phyloP scores from a whole-genome alignment of 2,888 invertebrate species.

The Busseola fusca region DNA sequence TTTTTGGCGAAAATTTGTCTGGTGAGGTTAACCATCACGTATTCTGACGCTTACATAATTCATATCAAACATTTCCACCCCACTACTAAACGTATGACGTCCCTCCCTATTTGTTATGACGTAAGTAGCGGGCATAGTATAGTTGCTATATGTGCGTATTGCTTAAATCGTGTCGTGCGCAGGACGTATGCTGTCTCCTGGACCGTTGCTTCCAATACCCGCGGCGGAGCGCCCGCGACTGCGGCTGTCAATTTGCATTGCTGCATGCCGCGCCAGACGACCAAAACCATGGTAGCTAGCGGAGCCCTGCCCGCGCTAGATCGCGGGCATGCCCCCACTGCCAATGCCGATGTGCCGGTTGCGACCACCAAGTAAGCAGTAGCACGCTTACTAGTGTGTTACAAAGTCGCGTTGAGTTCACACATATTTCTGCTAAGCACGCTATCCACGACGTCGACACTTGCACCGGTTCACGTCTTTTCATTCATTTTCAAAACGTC shows the following conservation, averaged over 20 bases:
- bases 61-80: conserved; percentile 20
- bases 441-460: conserved; percentile 66
- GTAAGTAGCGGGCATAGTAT: conserved; percentile 51
- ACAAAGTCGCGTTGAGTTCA: conserved; percentile 64
- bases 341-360: conserved; percentile 85
- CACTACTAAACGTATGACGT: conserved; percentile 40
- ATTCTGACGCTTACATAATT: conserved; percentile 31
- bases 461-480: conserved; percentile 61
- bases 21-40: background rate
- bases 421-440: conserved; percentile 67
- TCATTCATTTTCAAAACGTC: conserved; percentile 55
- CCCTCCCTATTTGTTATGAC: conserved; percentile 33
- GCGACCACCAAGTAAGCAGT: conserved; percentile 88
- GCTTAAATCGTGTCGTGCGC: conserved; percentile 87
- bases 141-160: conserved; percentile 73
- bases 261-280: conserved; percentile 95
- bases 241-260: conserved; percentile 96
- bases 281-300: conserved; percentile 88
- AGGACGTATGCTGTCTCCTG: conserved; percentile 96
- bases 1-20: background rate
- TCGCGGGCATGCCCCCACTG: conserved; percentile 87
- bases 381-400: conserved; percentile 82
- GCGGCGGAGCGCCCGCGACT: conserved; percentile 94
- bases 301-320: conserved; percentile 84
- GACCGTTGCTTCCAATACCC: conserved; percentile 97